Conservation (phyloP, 2,797 vertebrate species). For the Percopsis omiscomaycus region DNA sequence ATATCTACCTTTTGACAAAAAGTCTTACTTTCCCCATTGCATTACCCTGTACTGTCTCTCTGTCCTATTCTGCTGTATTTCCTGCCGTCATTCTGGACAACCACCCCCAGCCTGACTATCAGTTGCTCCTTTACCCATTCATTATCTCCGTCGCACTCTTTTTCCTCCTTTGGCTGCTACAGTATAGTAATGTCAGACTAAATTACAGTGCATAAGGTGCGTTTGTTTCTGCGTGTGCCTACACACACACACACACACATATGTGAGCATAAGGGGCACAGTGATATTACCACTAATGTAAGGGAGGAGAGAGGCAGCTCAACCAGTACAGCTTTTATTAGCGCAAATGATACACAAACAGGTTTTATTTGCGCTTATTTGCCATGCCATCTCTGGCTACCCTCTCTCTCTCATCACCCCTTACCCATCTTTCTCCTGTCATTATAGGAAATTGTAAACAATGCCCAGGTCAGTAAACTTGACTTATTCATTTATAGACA, state of each 20-base stretch:
- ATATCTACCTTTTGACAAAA: constrained; percentile 15
- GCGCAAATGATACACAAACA: constrained; percentile 34
- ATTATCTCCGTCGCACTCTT: constrained; percentile 10
- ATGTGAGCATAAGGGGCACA: constrained; percentile 5
- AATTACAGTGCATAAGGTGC: not conserved
- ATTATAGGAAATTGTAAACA: constrained; percentile 3
- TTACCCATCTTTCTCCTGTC: constrained; percentile 21
- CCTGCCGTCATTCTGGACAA: constrained; percentile 11
- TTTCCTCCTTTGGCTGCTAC: not conserved
- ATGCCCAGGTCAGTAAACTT: no score
- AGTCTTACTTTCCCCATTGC: constrained; percentile 9
- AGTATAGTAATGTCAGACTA: not conserved
- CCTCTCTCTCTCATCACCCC: constrained; percentile 3
- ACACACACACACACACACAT: no score
- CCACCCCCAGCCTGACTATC: not conserved
- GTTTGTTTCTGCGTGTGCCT: not conserved
- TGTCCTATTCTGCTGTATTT: constrained; percentile 14
- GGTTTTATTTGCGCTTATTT: constrained; percentile 28
- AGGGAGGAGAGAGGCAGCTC: not conserved
- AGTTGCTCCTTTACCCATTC: not conserved
- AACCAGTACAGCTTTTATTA: constrained; percentile 9
- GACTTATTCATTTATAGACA: no score
- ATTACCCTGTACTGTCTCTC: constrained; percentile 13
- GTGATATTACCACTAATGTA: constrained; percentile 24
- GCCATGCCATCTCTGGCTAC: constrained; percentile 29